A percentile compares a stretch with the other conserved stretches of the same genome.
Evolutionary conservation across 1,140 invertebrate genomes (phyloP).

Genomic region (Liolophura sinensis): DNA sequence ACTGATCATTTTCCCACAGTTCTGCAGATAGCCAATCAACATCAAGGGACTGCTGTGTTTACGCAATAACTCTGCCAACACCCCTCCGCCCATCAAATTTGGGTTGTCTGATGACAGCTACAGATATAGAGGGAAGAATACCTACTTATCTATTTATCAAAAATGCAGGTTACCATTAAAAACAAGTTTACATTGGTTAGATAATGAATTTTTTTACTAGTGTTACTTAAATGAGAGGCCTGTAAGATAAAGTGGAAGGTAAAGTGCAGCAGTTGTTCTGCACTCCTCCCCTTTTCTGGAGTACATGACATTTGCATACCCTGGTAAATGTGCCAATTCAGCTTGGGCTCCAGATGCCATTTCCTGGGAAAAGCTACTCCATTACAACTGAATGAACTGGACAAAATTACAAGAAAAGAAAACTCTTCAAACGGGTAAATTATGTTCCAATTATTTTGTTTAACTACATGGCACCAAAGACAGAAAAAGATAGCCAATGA

Average conservation of each 20-base stretch:
- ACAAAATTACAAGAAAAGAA: too few relatives aligned
- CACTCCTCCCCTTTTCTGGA: too few relatives aligned
- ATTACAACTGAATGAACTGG: neutral
- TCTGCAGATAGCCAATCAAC: conserved; percentile 30
- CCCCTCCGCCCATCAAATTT: conserved; percentile 30
- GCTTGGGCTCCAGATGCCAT: neutral
- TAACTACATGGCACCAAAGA: too few relatives aligned
- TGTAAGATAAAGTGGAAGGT: too few relatives aligned
- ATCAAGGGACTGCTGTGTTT: conserved; percentile 31
- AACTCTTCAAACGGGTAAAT: too few relatives aligned
- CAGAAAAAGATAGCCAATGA: too few relatives aligned
- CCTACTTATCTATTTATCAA: conserved; percentile 15
- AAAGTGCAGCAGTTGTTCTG: too few relatives aligned
- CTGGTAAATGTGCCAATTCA: neutral
- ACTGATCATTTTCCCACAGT: conserved; percentile 32
- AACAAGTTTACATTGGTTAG: neutral
- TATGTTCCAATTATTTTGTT: too few relatives aligned
- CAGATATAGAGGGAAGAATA: neutral
- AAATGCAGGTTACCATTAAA: conserved; percentile 11
- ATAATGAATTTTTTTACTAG: neutral
- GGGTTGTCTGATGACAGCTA: neutral
- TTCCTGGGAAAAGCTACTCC: neutral
- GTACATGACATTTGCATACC: too few relatives aligned
- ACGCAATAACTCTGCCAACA: conserved; percentile 34
- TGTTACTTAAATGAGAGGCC: neutral